phyloP scores from a whole-genome alignment of 2,113 vertebrate genomes.

The Syrmaticus mikado region DNA sequence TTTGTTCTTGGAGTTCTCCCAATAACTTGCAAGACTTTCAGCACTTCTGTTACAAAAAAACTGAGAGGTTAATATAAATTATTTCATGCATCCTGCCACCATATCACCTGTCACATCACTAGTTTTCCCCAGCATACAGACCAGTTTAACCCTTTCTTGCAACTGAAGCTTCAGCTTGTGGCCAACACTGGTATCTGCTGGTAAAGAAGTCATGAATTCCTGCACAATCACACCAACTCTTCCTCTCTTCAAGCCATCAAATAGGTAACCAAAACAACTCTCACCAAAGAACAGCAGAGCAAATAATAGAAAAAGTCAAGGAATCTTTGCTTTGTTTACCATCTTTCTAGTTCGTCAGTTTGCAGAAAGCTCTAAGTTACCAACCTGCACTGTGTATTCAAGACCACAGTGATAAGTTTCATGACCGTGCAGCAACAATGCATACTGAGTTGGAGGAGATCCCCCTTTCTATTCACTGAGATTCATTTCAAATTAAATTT shows the following conservation, averaged over 20 bases:
- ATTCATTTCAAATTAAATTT: background rate
- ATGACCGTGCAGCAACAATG: background rate
- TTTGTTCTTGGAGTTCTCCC: conserved; percentile 37
- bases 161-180: background rate
- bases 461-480: background rate
- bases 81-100: conserved; percentile 5
- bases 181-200: no score
- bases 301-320: background rate
- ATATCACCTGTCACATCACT: background rate
- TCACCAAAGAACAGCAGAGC: background rate
- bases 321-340: background rate
- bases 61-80: conserved; percentile 10
- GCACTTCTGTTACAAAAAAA: background rate
- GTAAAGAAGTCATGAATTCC: accelerated
- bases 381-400: background rate
- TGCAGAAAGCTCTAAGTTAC: background rate
- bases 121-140: background rate
- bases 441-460: background rate
- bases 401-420: background rate
- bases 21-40: conserved; percentile 34
- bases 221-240: background rate
- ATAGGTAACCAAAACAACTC: background rate
- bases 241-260: background rate
- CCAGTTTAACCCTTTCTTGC: background rate
- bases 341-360: background rate